Evolutionary conservation across 2,797 vertebrate genomes (phyloP), one percentile per base, ranked within the genome.

Genomic region (Melanotaenia pygmaea): DNA sequence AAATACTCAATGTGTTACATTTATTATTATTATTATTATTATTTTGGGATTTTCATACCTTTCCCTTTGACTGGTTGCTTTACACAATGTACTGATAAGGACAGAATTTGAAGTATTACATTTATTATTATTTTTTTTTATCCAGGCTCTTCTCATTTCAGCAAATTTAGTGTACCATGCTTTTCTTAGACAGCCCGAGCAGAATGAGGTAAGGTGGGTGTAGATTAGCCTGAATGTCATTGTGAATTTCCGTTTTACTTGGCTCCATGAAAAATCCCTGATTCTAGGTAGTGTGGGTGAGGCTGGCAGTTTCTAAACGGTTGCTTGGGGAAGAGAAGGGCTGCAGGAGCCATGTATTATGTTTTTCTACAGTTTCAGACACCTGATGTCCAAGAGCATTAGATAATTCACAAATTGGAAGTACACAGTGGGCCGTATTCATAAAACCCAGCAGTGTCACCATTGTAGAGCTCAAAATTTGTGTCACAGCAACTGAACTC

Each of bases 141-240:
- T 72, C 80, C 74, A 64, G 54, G 76, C 78, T 83, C 71, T 81
- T 74, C 81, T 86, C 85, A 78, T 79, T 87, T 87, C 74, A 71
- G 86, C 81, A 86, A 74, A 82, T 91, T 88, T 83, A 89, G 74
- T 77, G 61, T 75, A 85, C 57, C 54, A 68, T 75, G 83, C 77
- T 88, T 90, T 92, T 85, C 86, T 89, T 85, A 85, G 85, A 88
- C 83, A 84, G 82, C 82, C 75, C 0, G 62, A 77, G 86, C 82
- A 81, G 85, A 88, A 86, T 74, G 76, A 83, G 71, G 70, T 68
- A 70, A 96, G 93, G 98, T 98, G 76, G 96, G 91, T 72, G 89
- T 86, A 87, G 91, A 92, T 92, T 91, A 93, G 85, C 87, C 81
- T 66, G 73, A 75, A 84, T 87, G 82, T 88, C 87, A 87, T 84